Conservation (phyloP, 1,140 invertebrate genomes). For the Leguminivora glycinivorella region DNA sequence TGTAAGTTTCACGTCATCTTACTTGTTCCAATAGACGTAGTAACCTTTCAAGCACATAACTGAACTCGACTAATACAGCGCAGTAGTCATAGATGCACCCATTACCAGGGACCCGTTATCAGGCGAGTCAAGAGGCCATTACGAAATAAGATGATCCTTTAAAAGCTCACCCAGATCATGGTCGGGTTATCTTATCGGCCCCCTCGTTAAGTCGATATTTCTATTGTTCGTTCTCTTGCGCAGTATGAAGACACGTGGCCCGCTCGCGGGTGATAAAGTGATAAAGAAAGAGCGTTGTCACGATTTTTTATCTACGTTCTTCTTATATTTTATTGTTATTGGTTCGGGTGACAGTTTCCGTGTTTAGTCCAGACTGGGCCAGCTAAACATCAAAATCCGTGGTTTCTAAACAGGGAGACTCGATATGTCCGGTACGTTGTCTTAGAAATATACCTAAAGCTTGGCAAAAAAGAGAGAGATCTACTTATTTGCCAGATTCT, state of each 20-base stretch:
- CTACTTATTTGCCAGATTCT: too few relatives aligned
- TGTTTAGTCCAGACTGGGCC: background rate
- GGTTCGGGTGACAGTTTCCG: background rate
- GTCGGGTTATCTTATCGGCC: conserved; percentile 15
- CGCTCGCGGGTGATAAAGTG: background rate
- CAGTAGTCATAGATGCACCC: background rate
- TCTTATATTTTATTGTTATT: background rate
- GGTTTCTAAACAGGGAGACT: too few relatives aligned
- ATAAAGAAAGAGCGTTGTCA: conserved; percentile 15
- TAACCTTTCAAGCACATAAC: background rate
- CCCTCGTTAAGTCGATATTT: background rate
- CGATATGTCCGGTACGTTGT: too few relatives aligned
- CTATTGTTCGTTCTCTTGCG: conserved; percentile 14
- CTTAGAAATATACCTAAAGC: too few relatives aligned
- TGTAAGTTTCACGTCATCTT: too few relatives aligned
- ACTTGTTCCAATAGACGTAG: too few relatives aligned
- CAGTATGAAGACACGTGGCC: conserved; percentile 7
- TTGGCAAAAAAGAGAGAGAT: too few relatives aligned
- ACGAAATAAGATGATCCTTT: conserved; percentile 27
- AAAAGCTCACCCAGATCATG: conserved; percentile 15
- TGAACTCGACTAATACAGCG: background rate
- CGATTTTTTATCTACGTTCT: conserved; percentile 13
- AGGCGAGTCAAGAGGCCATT: conserved; percentile 6
- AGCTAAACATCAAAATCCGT: too few relatives aligned
- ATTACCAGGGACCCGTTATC: conserved; percentile 9